Evolutionary conservation across 2,113 vertebrate genomes (phyloP).

Genomic region (Microtus ochrogaster): DNA sequence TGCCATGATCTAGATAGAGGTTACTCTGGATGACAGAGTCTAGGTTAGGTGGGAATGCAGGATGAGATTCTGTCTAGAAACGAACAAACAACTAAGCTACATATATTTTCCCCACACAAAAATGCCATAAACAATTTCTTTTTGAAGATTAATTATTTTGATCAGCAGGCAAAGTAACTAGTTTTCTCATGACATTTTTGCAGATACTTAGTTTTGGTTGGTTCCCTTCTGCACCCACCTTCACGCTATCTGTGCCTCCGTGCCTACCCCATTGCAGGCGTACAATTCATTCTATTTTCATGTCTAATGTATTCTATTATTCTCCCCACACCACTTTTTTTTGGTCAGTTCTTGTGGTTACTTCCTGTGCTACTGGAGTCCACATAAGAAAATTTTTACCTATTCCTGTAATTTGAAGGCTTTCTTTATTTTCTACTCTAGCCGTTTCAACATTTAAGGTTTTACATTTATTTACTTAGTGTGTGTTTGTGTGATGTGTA

Average conservation of each 20-base stretch:
- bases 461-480: background rate
- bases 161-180: background rate
- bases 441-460: too few relatives aligned
- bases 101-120: background rate
- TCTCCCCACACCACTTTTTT: background rate
- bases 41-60: background rate
- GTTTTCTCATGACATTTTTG: background rate
- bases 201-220: background rate
- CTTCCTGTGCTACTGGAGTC: too few relatives aligned
- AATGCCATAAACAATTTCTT: background rate
- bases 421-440: background rate
- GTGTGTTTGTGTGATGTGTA: background rate
- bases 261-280: too few relatives aligned
- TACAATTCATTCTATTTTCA: too few relatives aligned
- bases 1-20: background rate
- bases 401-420: background rate
- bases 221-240: background rate
- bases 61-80: background rate
- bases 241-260: rapidly evolving
- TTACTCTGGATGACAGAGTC: background rate
- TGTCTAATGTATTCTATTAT: background rate
- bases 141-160: background rate
- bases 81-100: background rate
- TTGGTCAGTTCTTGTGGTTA: background rate
- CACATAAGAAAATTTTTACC: background rate